A percentile compares a stretch with the other conserved stretches of the same genome.
phyloP scores from a whole-genome alignment of 2,797 vertebrate genomes.

The Trematomus bernacchii region DNA sequence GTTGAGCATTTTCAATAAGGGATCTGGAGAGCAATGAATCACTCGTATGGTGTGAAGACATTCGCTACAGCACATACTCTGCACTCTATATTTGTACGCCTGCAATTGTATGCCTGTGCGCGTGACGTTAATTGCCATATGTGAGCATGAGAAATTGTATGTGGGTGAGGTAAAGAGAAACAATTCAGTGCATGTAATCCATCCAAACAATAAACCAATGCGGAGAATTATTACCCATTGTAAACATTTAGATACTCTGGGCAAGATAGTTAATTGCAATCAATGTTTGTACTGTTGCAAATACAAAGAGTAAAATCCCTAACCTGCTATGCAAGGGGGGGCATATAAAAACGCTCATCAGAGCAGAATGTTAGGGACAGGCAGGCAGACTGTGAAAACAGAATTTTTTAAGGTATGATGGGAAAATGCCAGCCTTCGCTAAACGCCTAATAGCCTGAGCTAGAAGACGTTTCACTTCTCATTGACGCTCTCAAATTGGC shows the following conservation, averaged over 20 bases:
- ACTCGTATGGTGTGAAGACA: conserved; percentile 73
- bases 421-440: conserved; percentile 70
- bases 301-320: conserved; percentile 70
- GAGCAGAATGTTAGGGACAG: conserved; percentile 62
- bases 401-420: conserved; percentile 63
- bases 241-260: conserved; percentile 83
- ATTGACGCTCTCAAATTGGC: conserved; percentile 72
- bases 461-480: conserved; percentile 71
- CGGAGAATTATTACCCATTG: conserved; percentile 81
- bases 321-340: conserved; percentile 61
- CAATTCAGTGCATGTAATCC: conserved; percentile 79
- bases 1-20: conserved; percentile 83
- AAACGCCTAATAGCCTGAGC: conserved; percentile 71
- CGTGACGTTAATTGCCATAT: conserved; percentile 74
- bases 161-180: conserved; percentile 75
- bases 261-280: conserved; percentile 84
- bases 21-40: conserved; percentile 84
- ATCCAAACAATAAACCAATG: conserved; percentile 77
- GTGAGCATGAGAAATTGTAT: conserved; percentile 71
- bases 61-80: conserved; percentile 62
- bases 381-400: conserved; percentile 61
- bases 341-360: conserved; percentile 70
- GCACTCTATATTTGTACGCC: conserved; percentile 69
- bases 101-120: conserved; percentile 54
- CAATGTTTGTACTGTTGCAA: conserved; percentile 79